Conservation (phyloP, 2,797 vertebrate species). For the Kryptolebias ocellatus region DNA sequence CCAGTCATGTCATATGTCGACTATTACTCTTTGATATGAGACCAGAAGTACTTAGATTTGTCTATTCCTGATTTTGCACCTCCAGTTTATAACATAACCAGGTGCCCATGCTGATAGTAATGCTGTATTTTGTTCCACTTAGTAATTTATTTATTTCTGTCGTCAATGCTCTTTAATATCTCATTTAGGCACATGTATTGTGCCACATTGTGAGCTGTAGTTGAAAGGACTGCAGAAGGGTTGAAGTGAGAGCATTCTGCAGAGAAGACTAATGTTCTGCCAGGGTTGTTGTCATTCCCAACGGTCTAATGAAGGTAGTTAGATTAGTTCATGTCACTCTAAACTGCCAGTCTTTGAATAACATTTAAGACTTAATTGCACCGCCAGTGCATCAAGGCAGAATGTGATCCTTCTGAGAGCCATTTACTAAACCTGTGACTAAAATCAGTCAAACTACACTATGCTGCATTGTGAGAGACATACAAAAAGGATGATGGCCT, state of each 20-base stretch:
- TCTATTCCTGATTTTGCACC: too few relatives aligned
- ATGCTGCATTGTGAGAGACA: slow-evolving; percentile 11
- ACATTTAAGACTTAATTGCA: slow-evolving; percentile 31
- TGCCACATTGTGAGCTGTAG: slow-evolving; percentile 26
- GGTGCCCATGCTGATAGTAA: slow-evolving; percentile 9
- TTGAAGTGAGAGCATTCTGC: not conserved
- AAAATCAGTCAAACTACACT: slow-evolving; percentile 27
- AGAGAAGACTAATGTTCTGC: slow-evolving; percentile 28
- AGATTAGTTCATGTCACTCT: slow-evolving; percentile 29
- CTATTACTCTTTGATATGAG: too few relatives aligned
- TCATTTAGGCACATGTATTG: slow-evolving; percentile 28
- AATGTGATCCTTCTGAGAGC: slow-evolving; percentile 23
- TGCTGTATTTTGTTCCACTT: slow-evolving; percentile 24
- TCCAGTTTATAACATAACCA: too few relatives aligned
- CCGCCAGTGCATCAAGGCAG: slow-evolving; percentile 22
- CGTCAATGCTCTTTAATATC: slow-evolving; percentile 38
- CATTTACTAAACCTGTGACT: slow-evolving; percentile 22
- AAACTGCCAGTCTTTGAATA: slow-evolving; percentile 42
- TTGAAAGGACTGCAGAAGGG: slow-evolving; percentile 10
- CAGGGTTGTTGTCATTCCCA: slow-evolving; percentile 15
- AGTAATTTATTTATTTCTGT: slow-evolving; percentile 9
- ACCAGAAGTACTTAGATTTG: too few relatives aligned
- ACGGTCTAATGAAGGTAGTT: slow-evolving; percentile 18
- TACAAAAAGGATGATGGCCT: not conserved
- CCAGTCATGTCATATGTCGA: too few relatives aligned